Percentiles rank a stretch among this genome's conserved stretches.
These are phyloP conservation scores for Willisornis vidua DNA, from an alignment of 2,113 vertebrate genomes.

Conservation along the genomic window DNA sequence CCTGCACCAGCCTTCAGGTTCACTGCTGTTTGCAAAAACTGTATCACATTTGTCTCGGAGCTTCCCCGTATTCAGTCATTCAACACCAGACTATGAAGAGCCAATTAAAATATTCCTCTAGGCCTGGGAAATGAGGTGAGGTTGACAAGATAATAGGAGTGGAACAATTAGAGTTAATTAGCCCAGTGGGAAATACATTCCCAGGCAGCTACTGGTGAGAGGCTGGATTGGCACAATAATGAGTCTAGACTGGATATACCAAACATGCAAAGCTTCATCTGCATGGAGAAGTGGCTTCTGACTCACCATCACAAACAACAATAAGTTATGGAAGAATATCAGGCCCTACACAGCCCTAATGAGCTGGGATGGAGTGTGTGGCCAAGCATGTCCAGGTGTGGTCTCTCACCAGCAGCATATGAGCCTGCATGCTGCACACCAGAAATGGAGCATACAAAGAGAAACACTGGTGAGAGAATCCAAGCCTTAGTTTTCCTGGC, in stretches of 20 bases:
- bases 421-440: background rate
- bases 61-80: constrained; percentile 25
- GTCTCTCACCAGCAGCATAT: background rate
- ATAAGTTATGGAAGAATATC: background rate
- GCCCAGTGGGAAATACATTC: constrained; percentile 52
- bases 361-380: background rate
- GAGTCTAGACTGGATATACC: constrained; percentile 53
- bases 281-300: background rate
- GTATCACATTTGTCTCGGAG: background rate
- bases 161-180: constrained; percentile 67
- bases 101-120: constrained; percentile 61
- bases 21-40: background rate
- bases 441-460: background rate
- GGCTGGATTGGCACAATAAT: constrained; percentile 28
- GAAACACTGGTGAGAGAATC: background rate
- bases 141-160: constrained; percentile 63
- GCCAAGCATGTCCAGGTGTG: background rate
- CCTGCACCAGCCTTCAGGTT: background rate
- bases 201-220: constrained; percentile 51
- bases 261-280: background rate
- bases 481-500: background rate
- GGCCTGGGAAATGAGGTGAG: constrained; percentile 65
- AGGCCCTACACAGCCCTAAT: background rate
- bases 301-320: background rate
- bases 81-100: constrained; percentile 42